These are phyloP conservation scores for Silurus glanis DNA, from an alignment of 2,113 vertebrate genomes.

Conservation along the genomic window DNA sequence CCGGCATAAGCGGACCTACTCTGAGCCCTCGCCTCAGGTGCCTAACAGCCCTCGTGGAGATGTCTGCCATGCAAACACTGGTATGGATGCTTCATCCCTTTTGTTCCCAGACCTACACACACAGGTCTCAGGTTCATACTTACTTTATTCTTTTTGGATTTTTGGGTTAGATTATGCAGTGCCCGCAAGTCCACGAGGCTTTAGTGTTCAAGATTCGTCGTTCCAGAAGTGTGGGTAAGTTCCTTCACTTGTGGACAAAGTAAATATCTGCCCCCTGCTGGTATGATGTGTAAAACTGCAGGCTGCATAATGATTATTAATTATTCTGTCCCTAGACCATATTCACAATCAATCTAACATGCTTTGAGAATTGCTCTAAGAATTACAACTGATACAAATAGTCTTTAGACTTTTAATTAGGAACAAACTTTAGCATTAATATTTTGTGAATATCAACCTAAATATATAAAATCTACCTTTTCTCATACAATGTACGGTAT, in stretches of 20 bases:
- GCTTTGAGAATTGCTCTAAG: not conserved
- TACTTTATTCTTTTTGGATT: not conserved
- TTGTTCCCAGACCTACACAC: not conserved
- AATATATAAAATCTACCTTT: not conserved
- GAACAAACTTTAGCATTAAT: not conserved
- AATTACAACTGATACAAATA: not conserved
- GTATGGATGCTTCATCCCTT: not conserved
- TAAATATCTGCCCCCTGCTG: not conserved
- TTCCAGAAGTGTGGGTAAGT: constrained; percentile 62
- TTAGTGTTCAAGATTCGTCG: constrained; percentile 49
- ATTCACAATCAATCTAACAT: not conserved
- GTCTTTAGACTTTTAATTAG: not conserved
- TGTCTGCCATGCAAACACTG: constrained; percentile 1
- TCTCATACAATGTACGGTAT: not conserved
- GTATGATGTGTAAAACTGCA: not conserved
- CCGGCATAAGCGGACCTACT: constrained; percentile 68
- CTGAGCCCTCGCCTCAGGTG: constrained; percentile 61
- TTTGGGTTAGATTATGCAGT: constrained; percentile 49
- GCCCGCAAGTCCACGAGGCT: constrained; percentile 45
- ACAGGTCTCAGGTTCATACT: not conserved
- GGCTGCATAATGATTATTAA: not conserved
- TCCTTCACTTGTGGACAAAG: not conserved
- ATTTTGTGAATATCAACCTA: not conserved
- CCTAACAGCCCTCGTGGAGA: constrained; percentile 57
- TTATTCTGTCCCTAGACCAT: not conserved